phyloP scores from a whole-genome alignment of 2,113 vertebrate species.

The Heptranchias perlo region DNA sequence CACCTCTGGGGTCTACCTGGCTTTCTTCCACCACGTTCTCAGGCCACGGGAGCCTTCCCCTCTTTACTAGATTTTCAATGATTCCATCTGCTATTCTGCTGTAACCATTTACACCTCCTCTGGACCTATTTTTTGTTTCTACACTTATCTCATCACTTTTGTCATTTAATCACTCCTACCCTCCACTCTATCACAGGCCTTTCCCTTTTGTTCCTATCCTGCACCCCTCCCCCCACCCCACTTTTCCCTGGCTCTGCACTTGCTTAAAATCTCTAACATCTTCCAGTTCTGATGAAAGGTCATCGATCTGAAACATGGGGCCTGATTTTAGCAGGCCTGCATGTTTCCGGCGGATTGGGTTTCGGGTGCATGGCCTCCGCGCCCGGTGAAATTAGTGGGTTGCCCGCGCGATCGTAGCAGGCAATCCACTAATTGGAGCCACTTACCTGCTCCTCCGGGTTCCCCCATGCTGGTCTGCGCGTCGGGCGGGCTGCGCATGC shows the following conservation, averaged over 20 bases:
- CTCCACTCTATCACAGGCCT: background rate
- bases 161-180: background rate
- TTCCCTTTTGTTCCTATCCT: background rate
- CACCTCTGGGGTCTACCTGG: too few species aligned
- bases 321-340: too few species aligned
- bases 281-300: background rate
- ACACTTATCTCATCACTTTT: background rate
- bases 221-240: too few species aligned
- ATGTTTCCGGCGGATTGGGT: too few species aligned
- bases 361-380: too few species aligned
- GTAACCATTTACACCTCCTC: background rate
- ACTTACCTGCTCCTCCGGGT: too few species aligned
- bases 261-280: background rate
- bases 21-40: background rate
- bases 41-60: background rate
- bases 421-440: too few species aligned
- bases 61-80: background rate
- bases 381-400: too few species aligned
- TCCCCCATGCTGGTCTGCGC: too few species aligned
- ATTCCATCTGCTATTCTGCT: background rate
- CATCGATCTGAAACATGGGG: background rate
- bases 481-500: too few species aligned
- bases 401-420: too few species aligned
- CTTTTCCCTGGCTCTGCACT: background rate
- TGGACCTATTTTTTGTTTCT: background rate